Evolutionary conservation across 2,888 invertebrate genomes (phyloP).

Genomic region (Parnassius mnemosyne): DNA sequence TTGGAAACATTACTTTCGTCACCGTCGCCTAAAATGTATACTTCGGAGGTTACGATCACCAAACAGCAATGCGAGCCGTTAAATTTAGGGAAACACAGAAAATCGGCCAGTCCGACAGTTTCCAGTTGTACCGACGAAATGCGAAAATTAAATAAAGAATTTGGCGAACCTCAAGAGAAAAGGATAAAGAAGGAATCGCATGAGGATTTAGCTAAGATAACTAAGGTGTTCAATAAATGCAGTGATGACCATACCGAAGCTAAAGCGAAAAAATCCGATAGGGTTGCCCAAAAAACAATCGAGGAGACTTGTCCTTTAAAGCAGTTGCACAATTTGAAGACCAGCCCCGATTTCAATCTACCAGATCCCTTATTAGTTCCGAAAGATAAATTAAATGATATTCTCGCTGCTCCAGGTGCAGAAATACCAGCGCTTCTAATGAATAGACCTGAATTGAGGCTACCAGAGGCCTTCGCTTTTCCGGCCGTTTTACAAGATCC

Average conservation of each 20-base stretch:
- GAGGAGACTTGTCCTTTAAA: conserved; percentile 83
- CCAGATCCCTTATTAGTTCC: conserved; percentile 92
- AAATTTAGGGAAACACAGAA: conserved; percentile 84
- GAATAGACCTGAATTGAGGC: conserved; percentile 85
- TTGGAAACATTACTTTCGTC: conserved; percentile 83
- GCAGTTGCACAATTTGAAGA: conserved; percentile 85
- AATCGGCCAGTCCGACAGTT: conserved; percentile 86
- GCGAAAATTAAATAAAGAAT: conserved; percentile 78
- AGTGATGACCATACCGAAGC: conserved; percentile 45
- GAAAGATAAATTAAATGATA: conserved; percentile 85
- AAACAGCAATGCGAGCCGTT: conserved; percentile 84
- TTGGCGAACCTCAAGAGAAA: conserved; percentile 73
- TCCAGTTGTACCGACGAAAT: conserved; percentile 88
- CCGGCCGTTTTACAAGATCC: conserved; percentile 88
- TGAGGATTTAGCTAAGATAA: conserved; percentile 63
- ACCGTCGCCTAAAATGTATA: conserved; percentile 79
- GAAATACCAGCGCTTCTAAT: conserved; percentile 88
- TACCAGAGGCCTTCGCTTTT: conserved; percentile 87
- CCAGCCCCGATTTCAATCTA: conserved; percentile 84
- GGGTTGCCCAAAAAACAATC: conserved; percentile 43
- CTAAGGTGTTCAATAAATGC: conserved; percentile 62
- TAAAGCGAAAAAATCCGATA: conserved; percentile 52
- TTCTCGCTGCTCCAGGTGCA: conserved; percentile 85
- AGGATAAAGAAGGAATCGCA: conserved; percentile 58
- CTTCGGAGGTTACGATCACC: conserved; percentile 78